Conservation (phyloP, 2,888 invertebrate species). For the Dasysyrphus albostriatus region DNA sequence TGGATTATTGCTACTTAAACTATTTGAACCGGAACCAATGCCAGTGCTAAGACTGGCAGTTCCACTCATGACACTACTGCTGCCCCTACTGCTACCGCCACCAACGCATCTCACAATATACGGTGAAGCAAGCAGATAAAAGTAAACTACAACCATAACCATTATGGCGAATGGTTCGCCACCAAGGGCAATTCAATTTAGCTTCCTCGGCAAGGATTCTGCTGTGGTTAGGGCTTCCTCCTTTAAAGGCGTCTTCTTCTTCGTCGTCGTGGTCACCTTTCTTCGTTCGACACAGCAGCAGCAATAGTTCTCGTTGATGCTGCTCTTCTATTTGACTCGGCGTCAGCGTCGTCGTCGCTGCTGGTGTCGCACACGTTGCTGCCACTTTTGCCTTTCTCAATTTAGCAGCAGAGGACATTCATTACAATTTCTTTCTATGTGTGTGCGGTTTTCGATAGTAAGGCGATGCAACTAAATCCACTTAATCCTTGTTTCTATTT, state of each 20-base stretch:
- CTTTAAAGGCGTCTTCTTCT: conserved; percentile 40
- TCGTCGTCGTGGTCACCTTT: conserved; percentile 56
- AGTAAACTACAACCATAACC: conserved; percentile 83
- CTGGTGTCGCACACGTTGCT: conserved; percentile 59
- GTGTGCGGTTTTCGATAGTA: conserved; percentile 59
- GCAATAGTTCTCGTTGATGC: conserved; percentile 54
- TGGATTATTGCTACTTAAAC: conserved; percentile 68
- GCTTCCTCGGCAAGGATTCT: conserved; percentile 51
- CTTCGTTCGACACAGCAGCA: conserved; percentile 46
- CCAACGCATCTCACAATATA: conserved; percentile 78
- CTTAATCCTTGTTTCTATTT: conserved; percentile 40
- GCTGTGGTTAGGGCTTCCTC: conserved; percentile 55
- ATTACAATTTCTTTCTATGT: conserved; percentile 61
- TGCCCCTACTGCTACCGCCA: conserved; percentile 77
- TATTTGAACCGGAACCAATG: conserved; percentile 71
- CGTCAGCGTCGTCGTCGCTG: conserved; percentile 47
- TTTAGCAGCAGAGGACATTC: conserved; percentile 71
- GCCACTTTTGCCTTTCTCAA: conserved; percentile 67
- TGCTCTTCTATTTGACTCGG: conserved; percentile 63
- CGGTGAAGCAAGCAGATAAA: conserved; percentile 79
- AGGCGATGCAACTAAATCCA: conserved; percentile 67
- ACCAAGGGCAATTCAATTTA: conserved; percentile 73
- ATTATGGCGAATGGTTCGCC: conserved; percentile 80
- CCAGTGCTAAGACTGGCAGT: conserved; percentile 72
- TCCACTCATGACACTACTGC: conserved; percentile 62